A percentile compares a stretch with the other conserved stretches of the same genome.
Evolutionary conservation across 1,140 invertebrate genomes (phyloP).

Genomic region (Piezodorus guildinii): DNA sequence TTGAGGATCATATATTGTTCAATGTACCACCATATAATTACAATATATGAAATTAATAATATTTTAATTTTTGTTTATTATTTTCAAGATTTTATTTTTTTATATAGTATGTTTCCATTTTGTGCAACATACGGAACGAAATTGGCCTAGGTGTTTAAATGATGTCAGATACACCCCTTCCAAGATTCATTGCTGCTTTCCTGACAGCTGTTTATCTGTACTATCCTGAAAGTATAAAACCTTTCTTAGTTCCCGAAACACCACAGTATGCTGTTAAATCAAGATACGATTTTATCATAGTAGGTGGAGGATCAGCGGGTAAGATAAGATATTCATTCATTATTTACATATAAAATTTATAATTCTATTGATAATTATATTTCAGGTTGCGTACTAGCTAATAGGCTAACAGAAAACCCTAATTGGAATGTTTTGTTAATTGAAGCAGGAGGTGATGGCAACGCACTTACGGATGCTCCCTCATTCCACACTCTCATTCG

Average conservation of each 20-base stretch:
- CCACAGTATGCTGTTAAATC: neutral
- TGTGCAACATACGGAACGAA: no score
- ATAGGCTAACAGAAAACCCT: slow-evolving; percentile 34
- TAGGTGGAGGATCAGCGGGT: neutral
- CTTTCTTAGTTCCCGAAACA: neutral
- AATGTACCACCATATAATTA: no score
- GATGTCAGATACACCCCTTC: neutral
- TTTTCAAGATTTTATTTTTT: no score
- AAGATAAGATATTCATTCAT: no score
- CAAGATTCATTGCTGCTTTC: neutral
- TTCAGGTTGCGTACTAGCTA: slow-evolving; percentile 31
- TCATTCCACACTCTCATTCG: neutral
- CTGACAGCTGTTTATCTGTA: neutral
- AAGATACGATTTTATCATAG: neutral
- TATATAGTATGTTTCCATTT: no score
- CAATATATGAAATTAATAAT: no score
- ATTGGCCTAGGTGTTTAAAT: neutral
- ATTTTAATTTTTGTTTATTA: no score
- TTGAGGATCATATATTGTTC: no score
- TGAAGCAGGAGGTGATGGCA: neutral
- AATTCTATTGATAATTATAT: no score
- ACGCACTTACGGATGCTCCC: neutral
- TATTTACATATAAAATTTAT: no score
- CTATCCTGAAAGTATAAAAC: neutral
- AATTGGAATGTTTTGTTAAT: neutral